Base-by-base conservation (phyloP, 1,140 invertebrate species). In the Neoseiulus cucumeris region DNA sequence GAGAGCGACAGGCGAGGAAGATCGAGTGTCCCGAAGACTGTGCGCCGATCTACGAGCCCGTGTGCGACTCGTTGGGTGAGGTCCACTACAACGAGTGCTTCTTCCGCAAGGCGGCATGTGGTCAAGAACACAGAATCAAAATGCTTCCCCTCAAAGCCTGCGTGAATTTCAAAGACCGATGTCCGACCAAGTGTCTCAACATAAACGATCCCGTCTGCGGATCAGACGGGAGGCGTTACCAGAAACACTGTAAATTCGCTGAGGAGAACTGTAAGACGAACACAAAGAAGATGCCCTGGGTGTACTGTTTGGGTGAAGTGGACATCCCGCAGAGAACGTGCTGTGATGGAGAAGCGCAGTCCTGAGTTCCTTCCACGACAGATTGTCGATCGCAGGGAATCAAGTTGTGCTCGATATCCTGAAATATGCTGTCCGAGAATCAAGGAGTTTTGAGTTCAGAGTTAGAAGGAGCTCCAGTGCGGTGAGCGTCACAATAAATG, bases 191-290 rank as follows among this genome's bases (percentile, higher is more conserved):
- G 33, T 59, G 51, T 25, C 22, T 59, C 1, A 25, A 25, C 2
- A 59, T 59, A 12, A 66, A 59, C 22, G 67, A 70, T 12, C 51
- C 51, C 0, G 42, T 73, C 2, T 73, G 72, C 65, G 72, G 72
- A 1, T 67, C 68, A n/a, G 70, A 73, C 18, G 65, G 67, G 12
- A 66, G 44, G 29, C 70, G 66, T 1, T 73, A 72, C 64, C 67
- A 68, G 42, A 72, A 68, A 55, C 64, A 70, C 20, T 73, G 72
- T 44, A 59, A 59, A 25, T 59, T 59, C 51, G 51, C 51, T 20
- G 25, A 59, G 33, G 51, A 59, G 22, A 59, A 59, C 51, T 59
- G 51, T 9, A 33, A 59, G 12, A 59, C 2, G 22, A 33, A 33
- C 33, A 59, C 51, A 25, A 59, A 59, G 22, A 59, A 59, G 9